These are phyloP conservation scores for Caenorhabditis becei DNA, from an alignment of 2,888 invertebrate species.

Conservation along the genomic window DNA sequence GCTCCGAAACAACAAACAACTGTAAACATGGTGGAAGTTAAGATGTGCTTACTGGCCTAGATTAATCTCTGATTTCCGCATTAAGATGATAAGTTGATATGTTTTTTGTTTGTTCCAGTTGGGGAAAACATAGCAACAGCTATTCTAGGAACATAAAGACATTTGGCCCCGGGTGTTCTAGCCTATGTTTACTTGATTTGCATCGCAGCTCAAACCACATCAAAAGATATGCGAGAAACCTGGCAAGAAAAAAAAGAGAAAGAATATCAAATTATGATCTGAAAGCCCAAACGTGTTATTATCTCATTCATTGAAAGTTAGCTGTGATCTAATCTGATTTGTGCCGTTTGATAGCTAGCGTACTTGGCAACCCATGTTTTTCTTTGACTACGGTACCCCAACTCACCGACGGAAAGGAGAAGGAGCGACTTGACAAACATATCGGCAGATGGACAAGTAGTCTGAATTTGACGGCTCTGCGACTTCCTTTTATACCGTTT, in stretches of 20 bases:
- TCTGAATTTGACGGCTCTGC: conserved; percentile 19
- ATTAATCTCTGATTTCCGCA: conserved; percentile 41
- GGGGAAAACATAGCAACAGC: background rate
- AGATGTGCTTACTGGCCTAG: background rate
- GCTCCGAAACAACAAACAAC: conserved; percentile 26
- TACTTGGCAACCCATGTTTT: background rate
- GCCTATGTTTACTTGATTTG: background rate
- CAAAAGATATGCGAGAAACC: background rate
- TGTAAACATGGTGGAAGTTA: conserved; percentile 24
- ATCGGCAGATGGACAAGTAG: conserved; percentile 34
- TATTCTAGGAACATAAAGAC: background rate
- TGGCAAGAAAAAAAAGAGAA: background rate
- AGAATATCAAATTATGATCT: background rate
- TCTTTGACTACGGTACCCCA: background rate
- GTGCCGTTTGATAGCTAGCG: background rate
- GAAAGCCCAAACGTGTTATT: conserved; percentile 1
- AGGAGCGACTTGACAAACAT: conserved; percentile 57
- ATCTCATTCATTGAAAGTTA: background rate
- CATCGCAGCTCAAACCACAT: too few relatives aligned
- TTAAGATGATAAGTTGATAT: background rate
- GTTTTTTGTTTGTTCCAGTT: background rate
- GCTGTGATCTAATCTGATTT: background rate
- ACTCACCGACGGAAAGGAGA: conserved; percentile 50
- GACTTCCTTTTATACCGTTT: conserved; percentile 39
- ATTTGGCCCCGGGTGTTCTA: background rate